Evolutionary conservation across 2,113 vertebrate species (phyloP).

Genomic region (Anolis carolinensis): DNA sequence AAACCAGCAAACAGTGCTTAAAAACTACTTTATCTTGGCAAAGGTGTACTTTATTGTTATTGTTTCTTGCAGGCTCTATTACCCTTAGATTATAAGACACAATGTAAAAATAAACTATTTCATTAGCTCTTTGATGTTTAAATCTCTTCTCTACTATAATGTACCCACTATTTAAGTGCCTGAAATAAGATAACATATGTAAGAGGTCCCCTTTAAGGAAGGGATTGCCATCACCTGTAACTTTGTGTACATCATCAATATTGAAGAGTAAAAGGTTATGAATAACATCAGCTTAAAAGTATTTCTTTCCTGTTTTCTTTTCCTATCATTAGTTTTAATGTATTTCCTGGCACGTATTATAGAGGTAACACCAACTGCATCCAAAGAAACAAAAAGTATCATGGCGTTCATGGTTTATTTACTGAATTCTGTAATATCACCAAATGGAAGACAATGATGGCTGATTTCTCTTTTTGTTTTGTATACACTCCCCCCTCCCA

Average conservation of each 20-base stretch:
- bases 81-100: constrained; percentile 50
- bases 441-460: constrained; percentile 82
- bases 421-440: constrained; percentile 66
- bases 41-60: constrained; percentile 37
- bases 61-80: constrained; percentile 55
- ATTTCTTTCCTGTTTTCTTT: constrained; percentile 40
- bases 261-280: constrained; percentile 46
- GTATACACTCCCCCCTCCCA: constrained; percentile 1
- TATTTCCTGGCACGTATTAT: constrained; percentile 69
- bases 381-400: constrained; percentile 60
- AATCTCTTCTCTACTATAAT: constrained; percentile 38
- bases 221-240: constrained; percentile 20
- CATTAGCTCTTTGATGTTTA: constrained; percentile 46
- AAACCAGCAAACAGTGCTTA: constrained; percentile 46
- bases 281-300: constrained; percentile 68
- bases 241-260: neutral
- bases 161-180: constrained; percentile 47
- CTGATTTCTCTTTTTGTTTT: constrained; percentile 50
- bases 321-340: constrained; percentile 35
- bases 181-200: constrained; percentile 45
- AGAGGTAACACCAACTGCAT: constrained; percentile 67
- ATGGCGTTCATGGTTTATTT: constrained; percentile 63
- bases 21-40: constrained; percentile 49
- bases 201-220: constrained; percentile 52
- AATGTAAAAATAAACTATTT: constrained; percentile 44